These are phyloP conservation scores for Potamilus streckersoni DNA, from an alignment of 1,140 invertebrate genomes.

Conservation along the genomic window DNA sequence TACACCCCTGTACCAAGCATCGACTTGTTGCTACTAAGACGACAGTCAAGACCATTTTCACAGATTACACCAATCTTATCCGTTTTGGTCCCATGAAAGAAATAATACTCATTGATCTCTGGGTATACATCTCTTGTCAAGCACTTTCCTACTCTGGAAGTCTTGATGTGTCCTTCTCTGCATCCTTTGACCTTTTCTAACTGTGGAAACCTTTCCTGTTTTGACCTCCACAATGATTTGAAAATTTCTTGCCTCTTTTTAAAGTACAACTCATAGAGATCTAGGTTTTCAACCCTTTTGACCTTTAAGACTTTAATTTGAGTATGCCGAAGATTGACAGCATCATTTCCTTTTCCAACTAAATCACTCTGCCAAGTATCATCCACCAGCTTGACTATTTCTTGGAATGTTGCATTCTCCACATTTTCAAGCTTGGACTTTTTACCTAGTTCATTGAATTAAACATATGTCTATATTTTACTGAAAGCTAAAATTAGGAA, in stretches of 20 bases:
- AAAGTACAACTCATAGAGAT: constrained; percentile 13
- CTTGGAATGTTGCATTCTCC: too few relatives aligned
- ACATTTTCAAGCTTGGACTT: too few relatives aligned
- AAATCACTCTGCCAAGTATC: not conserved
- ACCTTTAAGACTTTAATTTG: constrained; percentile 6
- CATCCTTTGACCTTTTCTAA: constrained; percentile 3
- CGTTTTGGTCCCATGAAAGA: constrained; percentile 28
- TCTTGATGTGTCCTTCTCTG: not conserved
- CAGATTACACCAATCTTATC: constrained; percentile 16
- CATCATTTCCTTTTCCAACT: constrained; percentile 16
- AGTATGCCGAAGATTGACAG: not conserved
- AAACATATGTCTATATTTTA: too few relatives aligned
- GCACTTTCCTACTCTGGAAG: not conserved
- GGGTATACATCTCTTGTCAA: constrained; percentile 3
- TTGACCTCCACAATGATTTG: not conserved
- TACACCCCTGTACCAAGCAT: constrained; percentile 27
- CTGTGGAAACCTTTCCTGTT: not conserved
- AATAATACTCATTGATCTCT: constrained; percentile 17
- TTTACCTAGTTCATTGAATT: too few relatives aligned
- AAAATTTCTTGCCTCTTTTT: constrained; percentile 5
- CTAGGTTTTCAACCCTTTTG: constrained; percentile 22
- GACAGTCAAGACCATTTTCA: constrained; percentile 3
- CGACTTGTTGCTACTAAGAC: constrained; percentile 8
- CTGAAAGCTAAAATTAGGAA: too few relatives aligned
- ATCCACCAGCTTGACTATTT: not conserved